phyloP scores from a whole-genome alignment of 2,797 vertebrate genomes.

The Sebastes minor region DNA sequence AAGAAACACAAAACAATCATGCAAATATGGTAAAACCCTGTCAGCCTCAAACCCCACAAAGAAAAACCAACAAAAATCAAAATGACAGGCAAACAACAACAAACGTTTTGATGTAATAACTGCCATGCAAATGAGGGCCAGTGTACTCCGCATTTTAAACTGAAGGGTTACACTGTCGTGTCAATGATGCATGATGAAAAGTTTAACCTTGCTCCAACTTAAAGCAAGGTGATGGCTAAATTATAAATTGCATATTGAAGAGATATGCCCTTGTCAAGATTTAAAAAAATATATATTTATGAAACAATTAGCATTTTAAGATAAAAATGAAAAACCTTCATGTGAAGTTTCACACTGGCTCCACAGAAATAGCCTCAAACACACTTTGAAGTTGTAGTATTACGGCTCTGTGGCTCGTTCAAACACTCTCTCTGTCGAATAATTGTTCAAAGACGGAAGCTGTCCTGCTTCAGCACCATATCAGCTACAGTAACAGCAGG shows the following conservation, averaged over 20 bases:
- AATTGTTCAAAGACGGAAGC: slow-evolving; percentile 71
- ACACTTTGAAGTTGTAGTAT: slow-evolving; percentile 69
- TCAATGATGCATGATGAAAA: slow-evolving; percentile 36
- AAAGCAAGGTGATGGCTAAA: slow-evolving; percentile 28
- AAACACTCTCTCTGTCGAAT: slow-evolving; percentile 61
- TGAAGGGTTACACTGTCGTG: background rate
- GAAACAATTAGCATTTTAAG: slow-evolving; percentile 55
- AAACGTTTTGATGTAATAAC: slow-evolving; percentile 28
- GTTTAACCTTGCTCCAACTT: slow-evolving; percentile 1
- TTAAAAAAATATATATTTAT: slow-evolving; percentile 18
- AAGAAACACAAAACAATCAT: background rate
- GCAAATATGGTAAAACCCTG: background rate
- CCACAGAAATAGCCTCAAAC: slow-evolving; percentile 68
- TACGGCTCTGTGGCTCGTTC: slow-evolving; percentile 53
- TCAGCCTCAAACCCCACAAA: slow-evolving; percentile 8
- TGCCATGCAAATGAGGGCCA: slow-evolving; percentile 20
- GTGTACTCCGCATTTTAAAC: slow-evolving; percentile 8
- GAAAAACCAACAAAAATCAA: background rate
- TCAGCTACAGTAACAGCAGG: slow-evolving; percentile 68
- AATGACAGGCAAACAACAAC: slow-evolving; percentile 26
- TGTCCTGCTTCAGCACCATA: slow-evolving; percentile 57
- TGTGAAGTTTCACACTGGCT: slow-evolving; percentile 49
- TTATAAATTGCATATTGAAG: slow-evolving; percentile 5
- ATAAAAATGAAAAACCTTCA: slow-evolving; percentile 40
- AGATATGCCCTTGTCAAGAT: slow-evolving; percentile 48